phyloP scores from a whole-genome alignment of 2,113 vertebrate species.

The Isichthys henryi region DNA sequence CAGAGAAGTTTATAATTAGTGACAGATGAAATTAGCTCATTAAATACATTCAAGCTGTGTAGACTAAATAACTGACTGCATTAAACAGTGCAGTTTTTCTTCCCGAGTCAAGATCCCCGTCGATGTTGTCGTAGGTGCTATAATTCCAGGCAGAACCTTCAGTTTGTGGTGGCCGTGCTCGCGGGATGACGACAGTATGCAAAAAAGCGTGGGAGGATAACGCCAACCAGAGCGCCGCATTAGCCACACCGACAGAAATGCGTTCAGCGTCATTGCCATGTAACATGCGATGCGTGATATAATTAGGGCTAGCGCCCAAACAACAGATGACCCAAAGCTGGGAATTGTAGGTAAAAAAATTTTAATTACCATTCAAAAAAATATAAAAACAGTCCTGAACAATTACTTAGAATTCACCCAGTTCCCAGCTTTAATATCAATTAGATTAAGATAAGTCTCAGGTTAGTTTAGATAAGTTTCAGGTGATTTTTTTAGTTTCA shows the following conservation, averaged over 20 bases:
- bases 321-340: background rate
- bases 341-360: background rate
- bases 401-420: background rate
- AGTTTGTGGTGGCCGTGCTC: background rate
- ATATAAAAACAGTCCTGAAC: background rate
- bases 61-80: background rate
- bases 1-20: slow-evolving; percentile 9
- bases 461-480: no score
- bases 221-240: background rate
- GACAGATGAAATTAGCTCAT: background rate
- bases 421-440: background rate
- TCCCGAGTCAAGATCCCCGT: background rate
- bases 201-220: background rate
- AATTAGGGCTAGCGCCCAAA: background rate
- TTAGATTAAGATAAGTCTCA: no score
- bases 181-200: background rate
- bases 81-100: background rate
- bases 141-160: background rate
- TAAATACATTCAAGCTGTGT: slow-evolving; percentile 7
- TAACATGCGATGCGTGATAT: background rate
- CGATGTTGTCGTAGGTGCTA: background rate
- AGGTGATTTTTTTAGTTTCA: background rate
- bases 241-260: background rate
- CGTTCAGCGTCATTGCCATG: background rate
- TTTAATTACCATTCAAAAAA: background rate